These are phyloP conservation scores for Sciurus vulgaris DNA, from an alignment of 2,797 vertebrate genomes.

Conservation along the genomic window DNA sequence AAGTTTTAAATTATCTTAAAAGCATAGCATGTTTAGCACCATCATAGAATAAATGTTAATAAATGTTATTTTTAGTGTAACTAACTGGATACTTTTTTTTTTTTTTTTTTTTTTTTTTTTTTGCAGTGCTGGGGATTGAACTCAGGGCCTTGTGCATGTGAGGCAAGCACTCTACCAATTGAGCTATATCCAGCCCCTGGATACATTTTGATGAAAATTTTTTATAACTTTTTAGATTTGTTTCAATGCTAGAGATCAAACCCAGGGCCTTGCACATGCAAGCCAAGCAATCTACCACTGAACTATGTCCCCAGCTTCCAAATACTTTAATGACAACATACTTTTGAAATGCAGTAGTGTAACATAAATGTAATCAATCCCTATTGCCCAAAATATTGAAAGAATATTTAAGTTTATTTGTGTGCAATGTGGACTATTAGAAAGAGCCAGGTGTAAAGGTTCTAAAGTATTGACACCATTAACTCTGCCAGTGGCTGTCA, in stretches of 20 bases:
- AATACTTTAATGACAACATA: background rate
- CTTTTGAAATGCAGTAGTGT: background rate
- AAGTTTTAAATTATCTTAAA: background rate
- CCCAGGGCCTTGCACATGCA: background rate
- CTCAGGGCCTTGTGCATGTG: too few relatives aligned
- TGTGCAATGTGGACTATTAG: background rate
- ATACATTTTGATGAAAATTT: background rate
- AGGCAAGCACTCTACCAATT: too few relatives aligned
- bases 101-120: too few relatives aligned
- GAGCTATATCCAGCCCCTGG: too few relatives aligned
- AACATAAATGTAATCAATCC: background rate
- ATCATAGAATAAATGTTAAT: background rate
- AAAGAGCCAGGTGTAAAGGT: background rate
- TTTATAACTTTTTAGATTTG: background rate
- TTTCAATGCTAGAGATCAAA: background rate
- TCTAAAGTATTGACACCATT: background rate
- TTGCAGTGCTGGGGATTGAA: too few relatives aligned
- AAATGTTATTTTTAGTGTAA: background rate
- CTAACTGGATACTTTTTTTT: background rate
- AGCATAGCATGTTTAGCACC: background rate
- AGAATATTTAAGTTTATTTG: background rate
- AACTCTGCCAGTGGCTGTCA: too few relatives aligned
- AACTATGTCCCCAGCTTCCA: background rate
- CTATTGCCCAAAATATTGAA: background rate
- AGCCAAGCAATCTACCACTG: background rate